Base-by-base conservation (phyloP, 1,140 invertebrate species). In the Asbolus verrucosus region DNA sequence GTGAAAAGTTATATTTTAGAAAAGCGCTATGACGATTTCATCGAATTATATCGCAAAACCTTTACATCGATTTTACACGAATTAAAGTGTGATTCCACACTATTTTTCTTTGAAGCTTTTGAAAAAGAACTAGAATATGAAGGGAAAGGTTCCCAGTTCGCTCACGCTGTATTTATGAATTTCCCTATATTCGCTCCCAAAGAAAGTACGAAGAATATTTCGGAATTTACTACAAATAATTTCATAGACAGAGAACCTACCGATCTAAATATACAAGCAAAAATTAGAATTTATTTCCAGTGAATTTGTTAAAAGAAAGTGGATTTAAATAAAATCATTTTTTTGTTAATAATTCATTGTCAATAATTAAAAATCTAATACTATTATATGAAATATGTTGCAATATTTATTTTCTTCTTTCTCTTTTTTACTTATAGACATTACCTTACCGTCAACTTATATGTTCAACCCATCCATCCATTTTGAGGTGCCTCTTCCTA, bases 1-100 rank as follows among this genome's bases (percentile, higher is more conserved):
- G 75, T 86, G 1, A 70, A 82, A 16, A 65, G 74, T 1, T 60
- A 79, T 0, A 73, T 85, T 0, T 68, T 82, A 1, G 73, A 80
- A 0, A 69, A 82, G 2, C 60, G 84, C 43, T 77, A 81, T 15
- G 73, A 85, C 4, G 77, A 82, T 6, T 76, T 87, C 1, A 63
- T 87, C 2, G 70, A 82, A 46, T 70, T 84, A 0, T 88, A 88
- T 73, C 82, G 86, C 63, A 69, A 84, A 0, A 80, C 74, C 2
- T 83, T 88, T 5, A 73, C 86, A 3, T 19, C 70, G 2, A 50
- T 73, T 30, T 19, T 84, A 63, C 63, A 67, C 27, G 2, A 72
- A 43, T 9, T 75, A 73, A 69, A 72, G 24, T 66, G 72, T 39
- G 62, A 77, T 59, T 60, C 36, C 1, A 24, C 13, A 9, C 13